A percentile compares a stretch with the other conserved stretches of the same genome.
phyloP scores from a whole-genome alignment of 2,888 invertebrate species.

The Drepanosiphum platanoidis region DNA sequence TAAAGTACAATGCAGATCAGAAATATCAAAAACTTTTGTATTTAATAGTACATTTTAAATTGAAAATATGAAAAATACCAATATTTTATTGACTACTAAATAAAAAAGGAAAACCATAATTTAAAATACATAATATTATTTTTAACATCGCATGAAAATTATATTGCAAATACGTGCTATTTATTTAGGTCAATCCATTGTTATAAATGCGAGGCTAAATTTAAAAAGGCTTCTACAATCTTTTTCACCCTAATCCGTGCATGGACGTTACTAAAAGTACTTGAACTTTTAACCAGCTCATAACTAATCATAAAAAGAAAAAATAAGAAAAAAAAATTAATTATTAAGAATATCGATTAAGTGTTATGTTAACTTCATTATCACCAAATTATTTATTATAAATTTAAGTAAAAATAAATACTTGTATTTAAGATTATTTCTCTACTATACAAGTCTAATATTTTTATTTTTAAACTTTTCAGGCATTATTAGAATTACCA shows the following conservation, averaged over 20 bases:
- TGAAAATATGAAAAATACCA: not conserved
- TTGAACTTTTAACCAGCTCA: constrained; percentile 22
- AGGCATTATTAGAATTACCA: too few species aligned
- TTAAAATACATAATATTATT: not conserved
- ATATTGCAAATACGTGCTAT: not conserved
- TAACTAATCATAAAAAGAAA: not conserved
- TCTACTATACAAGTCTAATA: too few species aligned
- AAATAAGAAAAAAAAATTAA: not conserved
- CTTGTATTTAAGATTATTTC: not conserved
- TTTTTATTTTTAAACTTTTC: too few species aligned
- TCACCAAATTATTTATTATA: not conserved
- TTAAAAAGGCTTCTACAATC: constrained; percentile 46
- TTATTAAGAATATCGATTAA: not conserved
- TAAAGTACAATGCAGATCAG: not conserved
- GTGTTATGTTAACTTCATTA: not conserved
- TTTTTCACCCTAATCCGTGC: constrained; percentile 14
- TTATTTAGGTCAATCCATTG: constrained; percentile 46
- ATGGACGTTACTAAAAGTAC: constrained; percentile 3
- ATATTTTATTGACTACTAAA: too few species aligned
- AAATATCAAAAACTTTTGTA: not conserved
- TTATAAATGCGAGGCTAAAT: constrained; percentile 39
- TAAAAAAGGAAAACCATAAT: too few species aligned
- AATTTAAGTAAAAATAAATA: not conserved
- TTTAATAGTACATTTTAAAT: not conserved
- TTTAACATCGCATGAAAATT: not conserved